Base-by-base conservation (phyloP, 2,888 invertebrate genomes). In the Alloscopus bannaensis region DNA sequence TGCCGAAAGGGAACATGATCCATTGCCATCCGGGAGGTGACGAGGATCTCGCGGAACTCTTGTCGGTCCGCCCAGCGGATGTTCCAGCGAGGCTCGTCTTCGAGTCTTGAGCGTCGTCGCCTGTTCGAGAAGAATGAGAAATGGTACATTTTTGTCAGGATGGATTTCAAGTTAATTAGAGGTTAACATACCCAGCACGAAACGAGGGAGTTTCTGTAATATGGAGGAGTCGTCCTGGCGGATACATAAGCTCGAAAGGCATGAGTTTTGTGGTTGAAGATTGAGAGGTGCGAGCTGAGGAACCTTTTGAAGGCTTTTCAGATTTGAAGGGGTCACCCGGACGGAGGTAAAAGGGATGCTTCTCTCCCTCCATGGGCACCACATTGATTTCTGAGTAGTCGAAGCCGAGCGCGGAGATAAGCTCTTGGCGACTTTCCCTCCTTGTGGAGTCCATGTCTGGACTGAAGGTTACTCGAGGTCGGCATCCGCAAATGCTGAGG, bases 1-100 rank as follows among this genome's bases (percentile, higher is more conserved):
- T 95, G 92, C 87, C 93, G 93, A 87, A 95, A 93, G 0, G 96
- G 96, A 50, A 96, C 89, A 88, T 96, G 96, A 88, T 96, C 96
- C 0, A 94, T 90, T 0, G 96, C 87, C 94, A 96, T 95, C 52
- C 94, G 90, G 3, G 94, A 94, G 92, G 95, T 94, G 68, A 96
- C 93, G 85, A 93, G 91, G 65, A 96, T 89, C 87, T 95, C 93
- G 90, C 92, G 92, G 88, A 95, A 95, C 87, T 94, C 93, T 87
- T 94, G 94, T 0, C 94, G 90, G 69, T 91, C 90, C 2, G 93
- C 93, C 95, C 95, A 95, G 40, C 94, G 90, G 91, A 94, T 94
- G 87, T 93, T 93, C 87, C 90, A 94, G 3, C 81, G 55, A 0
- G 77, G 68, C 0, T 29, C 69, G 18, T 57, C 22, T 8, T 50